Base-by-base conservation (phyloP, 2,888 invertebrate species). In the Chrysopilus asiliformis region DNA sequence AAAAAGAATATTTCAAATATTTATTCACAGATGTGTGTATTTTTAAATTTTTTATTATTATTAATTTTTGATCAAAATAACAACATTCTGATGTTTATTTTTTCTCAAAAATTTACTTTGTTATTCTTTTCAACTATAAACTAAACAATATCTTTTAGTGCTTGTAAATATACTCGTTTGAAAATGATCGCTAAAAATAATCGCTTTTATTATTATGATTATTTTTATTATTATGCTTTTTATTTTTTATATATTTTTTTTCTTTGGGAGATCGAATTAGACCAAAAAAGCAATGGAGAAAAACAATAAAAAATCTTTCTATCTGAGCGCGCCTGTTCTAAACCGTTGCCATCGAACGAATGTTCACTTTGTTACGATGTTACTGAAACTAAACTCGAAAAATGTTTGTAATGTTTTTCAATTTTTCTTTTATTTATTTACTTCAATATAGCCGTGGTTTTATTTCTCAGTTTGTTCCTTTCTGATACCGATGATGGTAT, bases 341-440 rank as follows among this genome's bases (percentile, higher is more conserved):
- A 59, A 56, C 63, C 60, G 64, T 57, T 59, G 63, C 57, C 58
- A 56, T 60, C 56, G 56, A 60, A 58, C 61, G 63, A 63, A 63
- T 63, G 56, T 56, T 58, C 57, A 55, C 57, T 58, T 53, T 56
- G 56, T 58, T 56, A 57, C 59, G 56, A 60, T 60, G 58, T 60
- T 61, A 58, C 58, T 60, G 53, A 45, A 43, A 45, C 42, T 45
- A 44, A 43, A 36, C 36, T n/a, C n/a, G n/a, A n/a, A n/a, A n/a
- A n/a, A n/a, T n/a, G n/a, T n/a, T n/a, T n/a, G n/a, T n/a, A n/a
- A n/a, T n/a, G n/a, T n/a, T n/a, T n/a, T n/a, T n/a, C n/a, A n/a
- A n/a, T n/a, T n/a, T n/a, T n/a, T n/a, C n/a, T n/a, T n/a, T n/a
- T n/a, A n/a, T n/a, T n/a, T n/a, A n/a, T n/a, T n/a, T n/a, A n/a